These are phyloP conservation scores for Salvelinus fontinalis DNA, from an alignment of 2,113 vertebrate genomes.

Conservation along the genomic window DNA sequence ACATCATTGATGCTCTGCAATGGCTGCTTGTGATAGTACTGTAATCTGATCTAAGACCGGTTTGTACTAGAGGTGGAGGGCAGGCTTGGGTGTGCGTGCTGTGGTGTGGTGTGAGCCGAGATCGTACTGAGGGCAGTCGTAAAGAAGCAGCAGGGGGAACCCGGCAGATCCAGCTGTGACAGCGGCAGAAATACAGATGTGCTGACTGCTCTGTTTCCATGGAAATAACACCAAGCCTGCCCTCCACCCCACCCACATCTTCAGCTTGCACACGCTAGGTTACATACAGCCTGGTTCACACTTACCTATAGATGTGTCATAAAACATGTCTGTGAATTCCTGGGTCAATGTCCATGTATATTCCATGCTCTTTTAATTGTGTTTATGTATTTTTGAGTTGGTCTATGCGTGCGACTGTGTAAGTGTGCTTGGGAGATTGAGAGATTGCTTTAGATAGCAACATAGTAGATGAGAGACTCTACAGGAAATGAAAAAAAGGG, in stretches of 20 bases:
- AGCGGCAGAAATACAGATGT: slow-evolving; percentile 13
- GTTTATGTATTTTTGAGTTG: background rate
- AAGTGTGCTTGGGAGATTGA: background rate
- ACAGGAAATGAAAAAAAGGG: background rate
- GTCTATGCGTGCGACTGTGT: background rate
- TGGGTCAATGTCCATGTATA: background rate
- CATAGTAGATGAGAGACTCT: too few relatives aligned
- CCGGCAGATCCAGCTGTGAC: slow-evolving; percentile 11
- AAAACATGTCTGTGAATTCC: background rate
- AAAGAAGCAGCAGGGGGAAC: background rate
- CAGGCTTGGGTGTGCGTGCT: background rate
- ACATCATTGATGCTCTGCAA: background rate
- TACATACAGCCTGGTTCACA: background rate
- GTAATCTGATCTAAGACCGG: background rate
- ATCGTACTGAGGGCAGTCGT: background rate
- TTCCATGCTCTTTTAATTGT: background rate
- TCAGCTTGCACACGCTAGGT: background rate
- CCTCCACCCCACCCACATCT: background rate
- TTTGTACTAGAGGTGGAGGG: background rate
- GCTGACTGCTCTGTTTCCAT: slow-evolving; percentile 25
- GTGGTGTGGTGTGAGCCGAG: background rate
- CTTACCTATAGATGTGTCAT: background rate
- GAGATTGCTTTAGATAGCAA: too few relatives aligned
- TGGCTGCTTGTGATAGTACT: background rate
- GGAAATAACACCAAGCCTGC: slow-evolving; percentile 16